Percentiles rank a stretch among this genome's conserved stretches.
Evolutionary conservation across 2,888 invertebrate genomes (phyloP).

Genomic region (Acheta domesticus): DNA sequence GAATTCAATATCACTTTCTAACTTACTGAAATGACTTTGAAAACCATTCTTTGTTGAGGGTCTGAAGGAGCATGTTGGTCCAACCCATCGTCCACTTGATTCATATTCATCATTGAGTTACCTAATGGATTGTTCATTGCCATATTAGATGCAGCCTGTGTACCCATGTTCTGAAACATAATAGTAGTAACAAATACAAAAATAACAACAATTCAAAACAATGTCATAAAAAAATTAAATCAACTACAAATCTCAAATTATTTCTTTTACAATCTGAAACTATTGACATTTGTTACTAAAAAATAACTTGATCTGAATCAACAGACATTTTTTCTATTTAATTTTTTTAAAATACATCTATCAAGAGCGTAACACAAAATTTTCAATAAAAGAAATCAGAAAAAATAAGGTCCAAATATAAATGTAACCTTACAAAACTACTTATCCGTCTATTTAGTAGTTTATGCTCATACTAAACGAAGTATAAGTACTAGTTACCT

Average conservation of each 20-base stretch:
- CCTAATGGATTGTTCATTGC: not conserved
- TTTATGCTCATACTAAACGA: too few relatives aligned
- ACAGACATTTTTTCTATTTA: too few relatives aligned
- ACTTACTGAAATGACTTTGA: not conserved
- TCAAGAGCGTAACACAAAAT: too few relatives aligned
- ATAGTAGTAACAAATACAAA: not conserved
- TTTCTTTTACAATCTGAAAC: too few relatives aligned
- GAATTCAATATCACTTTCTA: not conserved
- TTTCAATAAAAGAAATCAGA: too few relatives aligned
- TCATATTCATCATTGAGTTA: not conserved
- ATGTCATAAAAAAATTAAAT: not conserved
- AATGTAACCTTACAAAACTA: too few relatives aligned
- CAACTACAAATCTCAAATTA: not conserved
- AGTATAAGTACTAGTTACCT: not conserved
- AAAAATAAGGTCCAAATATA: too few relatives aligned
- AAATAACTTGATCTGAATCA: too few relatives aligned
- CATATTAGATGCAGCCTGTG: not conserved
- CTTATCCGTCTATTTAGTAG: too few relatives aligned
- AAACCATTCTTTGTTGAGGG: not conserved
- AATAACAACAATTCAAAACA: not conserved
- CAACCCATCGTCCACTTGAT: not conserved
- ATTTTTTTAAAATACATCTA: too few relatives aligned
- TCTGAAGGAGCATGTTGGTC: not conserved
- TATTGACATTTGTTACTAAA: too few relatives aligned
- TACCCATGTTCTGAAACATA: not conserved